Percentiles rank a stretch among this genome's conserved stretches.
Evolutionary conservation across 2,113 vertebrate species (phyloP).

Genomic region (Siphamia tubifer): DNA sequence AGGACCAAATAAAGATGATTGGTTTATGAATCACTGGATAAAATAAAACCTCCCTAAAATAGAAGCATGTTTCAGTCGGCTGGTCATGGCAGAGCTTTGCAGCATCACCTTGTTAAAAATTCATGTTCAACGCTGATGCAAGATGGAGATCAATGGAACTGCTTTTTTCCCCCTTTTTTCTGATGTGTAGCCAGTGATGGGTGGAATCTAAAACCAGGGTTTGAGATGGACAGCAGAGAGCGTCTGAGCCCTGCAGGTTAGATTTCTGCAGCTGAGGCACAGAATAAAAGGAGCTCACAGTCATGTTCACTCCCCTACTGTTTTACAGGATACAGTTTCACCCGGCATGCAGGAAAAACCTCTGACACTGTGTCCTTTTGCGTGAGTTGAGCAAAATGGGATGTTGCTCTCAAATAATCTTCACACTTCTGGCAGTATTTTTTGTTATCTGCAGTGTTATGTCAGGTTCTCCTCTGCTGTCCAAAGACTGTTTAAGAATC

Average conservation of each 20-base stretch:
- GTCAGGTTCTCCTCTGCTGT: no score
- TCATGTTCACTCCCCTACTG: not conserved
- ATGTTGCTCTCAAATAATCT: not conserved
- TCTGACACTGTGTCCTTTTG: not conserved
- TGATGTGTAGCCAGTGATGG: slow-evolving; percentile 1
- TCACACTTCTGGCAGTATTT: accelerated
- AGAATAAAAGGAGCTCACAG: not conserved
- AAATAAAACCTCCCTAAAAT: slow-evolving; percentile 22
- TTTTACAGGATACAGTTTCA: not conserved
- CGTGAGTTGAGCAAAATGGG: not conserved
- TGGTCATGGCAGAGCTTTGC: not conserved
- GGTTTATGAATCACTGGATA: not conserved
- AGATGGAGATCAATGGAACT: slow-evolving; percentile 41
- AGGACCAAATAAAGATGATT: not conserved
- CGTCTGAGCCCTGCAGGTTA: slow-evolving; percentile 7
- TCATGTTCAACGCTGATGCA: slow-evolving; percentile 42
- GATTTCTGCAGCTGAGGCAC: slow-evolving; percentile 15
- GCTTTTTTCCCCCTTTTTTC: slow-evolving; percentile 5
- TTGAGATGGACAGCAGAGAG: not conserved
- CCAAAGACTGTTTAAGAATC: no score
- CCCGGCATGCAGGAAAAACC: not conserved
- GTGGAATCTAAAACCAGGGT: not conserved
- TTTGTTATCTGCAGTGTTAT: no score
- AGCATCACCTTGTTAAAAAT: slow-evolving; percentile 64
- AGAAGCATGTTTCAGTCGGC: not conserved